Base-by-base conservation (phyloP, 2,888 invertebrate species). In the Thera britannica region DNA sequence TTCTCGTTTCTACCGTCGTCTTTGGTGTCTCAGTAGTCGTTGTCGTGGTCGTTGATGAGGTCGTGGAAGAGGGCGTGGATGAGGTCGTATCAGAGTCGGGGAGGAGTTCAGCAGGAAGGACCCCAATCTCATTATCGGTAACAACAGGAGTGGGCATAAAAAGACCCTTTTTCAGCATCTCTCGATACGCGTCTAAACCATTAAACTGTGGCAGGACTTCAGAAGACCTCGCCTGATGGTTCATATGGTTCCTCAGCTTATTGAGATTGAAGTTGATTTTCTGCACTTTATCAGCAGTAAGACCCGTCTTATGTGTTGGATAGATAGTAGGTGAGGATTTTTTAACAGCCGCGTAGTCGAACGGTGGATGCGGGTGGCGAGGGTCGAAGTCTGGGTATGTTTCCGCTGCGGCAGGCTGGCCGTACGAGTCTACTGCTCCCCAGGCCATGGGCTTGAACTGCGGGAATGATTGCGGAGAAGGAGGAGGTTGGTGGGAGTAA, bases 391-490 rank as follows among this genome's bases (percentile, higher is more conserved):
- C 86, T 1, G 83, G 70, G 72, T 87, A 92, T 7, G 87, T 77
- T 11, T 94, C 91, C 1, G 77, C 71, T 55, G 85, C 81, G 2
- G 90, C 93, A 0, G 93, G 93, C 75, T 89, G 89, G 4, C 93
- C 93, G 75, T 93, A 93, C 2, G 93, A 93, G 72, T 93, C 87
- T 1, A 93, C 85, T 2, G 90, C 88, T 57, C 83, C 88, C 93
- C 93, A 93, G 0, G 83, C 34, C 89, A 87, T 89, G 2, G 90
- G 90, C 66, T 83, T 89, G 78, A 88, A 91, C 0, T 83, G 77
- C 1, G 88, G 90, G 9, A 81, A 68, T 0, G 85, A 77, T 72
- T 87, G 88, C 0, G 86, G 85, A 0, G 88, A 89, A 0, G 92
- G 90, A 0, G 93, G 90, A 7, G 89, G 88, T 72, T 90, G 88